Evolutionary conservation across 2,797 vertebrate genomes (phyloP).

Genomic region (Onychomys arenicola): DNA sequence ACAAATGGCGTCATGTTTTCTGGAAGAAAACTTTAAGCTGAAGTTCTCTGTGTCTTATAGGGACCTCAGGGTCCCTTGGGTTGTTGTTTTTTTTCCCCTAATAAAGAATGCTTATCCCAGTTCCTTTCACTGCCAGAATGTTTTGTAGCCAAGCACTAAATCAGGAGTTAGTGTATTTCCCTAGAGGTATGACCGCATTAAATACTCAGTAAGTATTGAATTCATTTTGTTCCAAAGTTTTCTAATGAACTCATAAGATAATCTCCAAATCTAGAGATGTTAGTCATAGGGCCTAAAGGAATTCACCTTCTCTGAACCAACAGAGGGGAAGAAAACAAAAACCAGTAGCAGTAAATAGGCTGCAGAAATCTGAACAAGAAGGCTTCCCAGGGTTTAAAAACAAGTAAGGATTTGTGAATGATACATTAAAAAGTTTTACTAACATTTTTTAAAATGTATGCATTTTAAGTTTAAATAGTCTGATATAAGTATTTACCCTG

Average conservation of each 20-base stretch:
- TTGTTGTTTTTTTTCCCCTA: neutral
- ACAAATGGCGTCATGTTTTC: slow-evolving; percentile 6
- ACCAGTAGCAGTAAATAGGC: slow-evolving; percentile 18
- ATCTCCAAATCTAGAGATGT: slow-evolving; percentile 67
- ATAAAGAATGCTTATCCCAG: slow-evolving; percentile 59
- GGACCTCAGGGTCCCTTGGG: neutral
- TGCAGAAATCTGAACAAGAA: slow-evolving; percentile 45
- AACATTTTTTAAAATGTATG: neutral
- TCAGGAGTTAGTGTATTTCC: slow-evolving; percentile 40
- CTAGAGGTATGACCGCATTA: slow-evolving; percentile 64
- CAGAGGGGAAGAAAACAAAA: neutral
- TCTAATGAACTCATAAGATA: slow-evolving; percentile 76
- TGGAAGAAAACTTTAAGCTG: slow-evolving; percentile 35
- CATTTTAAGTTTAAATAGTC: neutral
- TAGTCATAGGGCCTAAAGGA: slow-evolving; percentile 68
- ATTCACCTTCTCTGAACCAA: slow-evolving; percentile 60
- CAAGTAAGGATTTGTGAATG: neutral
- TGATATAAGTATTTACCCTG: neutral
- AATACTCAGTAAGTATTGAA: slow-evolving; percentile 64
- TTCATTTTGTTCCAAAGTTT: slow-evolving; percentile 76
- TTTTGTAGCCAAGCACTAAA: slow-evolving; percentile 66
- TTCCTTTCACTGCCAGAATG: slow-evolving; percentile 51
- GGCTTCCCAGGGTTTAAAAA: neutral
- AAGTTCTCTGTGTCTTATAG: neutral
- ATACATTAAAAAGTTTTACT: neutral